A percentile compares a stretch with the other conserved stretches of the same genome.
Evolutionary conservation across 2,888 invertebrate genomes (phyloP).

Genomic region (Drosophila engyochracea): DNA sequence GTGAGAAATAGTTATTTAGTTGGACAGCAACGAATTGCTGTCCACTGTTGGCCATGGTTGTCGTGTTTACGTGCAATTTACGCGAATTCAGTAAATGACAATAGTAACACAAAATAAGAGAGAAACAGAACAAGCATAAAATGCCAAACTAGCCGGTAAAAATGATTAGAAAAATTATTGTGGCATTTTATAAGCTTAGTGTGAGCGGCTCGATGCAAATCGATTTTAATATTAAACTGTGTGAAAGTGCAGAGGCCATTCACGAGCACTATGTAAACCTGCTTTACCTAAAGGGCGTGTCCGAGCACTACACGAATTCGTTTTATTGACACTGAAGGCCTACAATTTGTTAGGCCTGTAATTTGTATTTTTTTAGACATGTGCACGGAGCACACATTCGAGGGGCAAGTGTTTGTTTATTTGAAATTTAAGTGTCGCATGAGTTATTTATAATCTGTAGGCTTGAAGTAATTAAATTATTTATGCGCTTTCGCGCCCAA

Average conservation of each 20-base stretch:
- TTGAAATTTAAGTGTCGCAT: slow-evolving; percentile 29
- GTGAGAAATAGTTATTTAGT: slow-evolving; percentile 16
- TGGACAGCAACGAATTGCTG: slow-evolving; percentile 39
- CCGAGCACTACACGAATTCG: slow-evolving; percentile 6
- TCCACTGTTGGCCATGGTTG: slow-evolving; percentile 26
- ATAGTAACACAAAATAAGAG: slow-evolving; percentile 16
- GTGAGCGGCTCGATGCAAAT: slow-evolving; percentile 20
- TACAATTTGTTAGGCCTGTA: slow-evolving; percentile 40
- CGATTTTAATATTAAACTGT: slow-evolving; percentile 46
- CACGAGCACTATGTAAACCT: slow-evolving; percentile 1
- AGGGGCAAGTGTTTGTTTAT: slow-evolving; percentile 32
- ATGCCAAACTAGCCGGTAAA: slow-evolving; percentile 21
- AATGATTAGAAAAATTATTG: slow-evolving; percentile 35
- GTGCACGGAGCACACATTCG: background rate
- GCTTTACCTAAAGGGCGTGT: slow-evolving; percentile 11
- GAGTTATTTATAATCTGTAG: slow-evolving; percentile 45
- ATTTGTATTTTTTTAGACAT: background rate
- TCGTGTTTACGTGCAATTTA: slow-evolving; percentile 73
- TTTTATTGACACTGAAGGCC: slow-evolving; percentile 39
- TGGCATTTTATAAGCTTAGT: slow-evolving; percentile 5
- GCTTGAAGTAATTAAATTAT: slow-evolving; percentile 58
- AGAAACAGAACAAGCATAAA: background rate
- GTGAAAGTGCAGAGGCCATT: background rate
- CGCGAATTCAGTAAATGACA: slow-evolving; percentile 70
- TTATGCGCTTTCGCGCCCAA: slow-evolving; percentile 36